Base-by-base conservation (phyloP, 2,888 invertebrate species). In the Koerneria pararmatus region DNA sequence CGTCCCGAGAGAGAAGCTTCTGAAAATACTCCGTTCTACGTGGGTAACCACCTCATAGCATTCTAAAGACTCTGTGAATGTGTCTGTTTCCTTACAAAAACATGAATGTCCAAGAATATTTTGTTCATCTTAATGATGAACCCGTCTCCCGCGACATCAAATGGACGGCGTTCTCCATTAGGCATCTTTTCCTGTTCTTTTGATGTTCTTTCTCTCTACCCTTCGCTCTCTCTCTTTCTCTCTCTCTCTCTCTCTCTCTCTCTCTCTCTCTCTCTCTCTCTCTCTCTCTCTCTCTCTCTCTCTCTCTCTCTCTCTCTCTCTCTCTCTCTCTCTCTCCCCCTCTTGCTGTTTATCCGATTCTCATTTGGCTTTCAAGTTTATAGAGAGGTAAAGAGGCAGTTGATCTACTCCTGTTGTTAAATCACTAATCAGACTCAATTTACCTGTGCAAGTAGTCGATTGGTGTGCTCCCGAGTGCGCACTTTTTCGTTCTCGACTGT, bases 401-500 rank as follows among this genome's bases (percentile, higher is more conserved):
- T 8, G 19, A 41, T 8, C 15, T 41, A 41, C 41, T 19, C 46
- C 11, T 41, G 11, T 41, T 19, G 11, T 41, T 41, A 41, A 15
- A 15, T 19, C 11, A 41, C n/a, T 11, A 15, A 41, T 11, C n/a
- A 15, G 46, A n/a, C 46, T 11, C 11, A 11, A n/a, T 41, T 41
- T 41, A 15, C 46, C 46, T 41, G 11, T 41, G 11, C 11, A n/a
- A 41, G 46, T 2, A 49, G 3, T 2, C 31, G 48, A 24, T 49
- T 49, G 32, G 34, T 11, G 22, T 49, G 49, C 1, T 61, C 61
- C 4, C 49, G 61, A 32, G 3, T 61, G 61, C 61, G 49, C 11
- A 49, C 49, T 51, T 61, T 48, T 6, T 61, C 63, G 11, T 35
- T 3, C n/a, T 63, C 63, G 19, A 37, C 37, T 6, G 24, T 63